Percentiles rank a stretch among this genome's conserved stretches.
These are phyloP conservation scores for Agrotis puta DNA, from an alignment of 2,888 invertebrate genomes.

Conservation along the genomic window DNA sequence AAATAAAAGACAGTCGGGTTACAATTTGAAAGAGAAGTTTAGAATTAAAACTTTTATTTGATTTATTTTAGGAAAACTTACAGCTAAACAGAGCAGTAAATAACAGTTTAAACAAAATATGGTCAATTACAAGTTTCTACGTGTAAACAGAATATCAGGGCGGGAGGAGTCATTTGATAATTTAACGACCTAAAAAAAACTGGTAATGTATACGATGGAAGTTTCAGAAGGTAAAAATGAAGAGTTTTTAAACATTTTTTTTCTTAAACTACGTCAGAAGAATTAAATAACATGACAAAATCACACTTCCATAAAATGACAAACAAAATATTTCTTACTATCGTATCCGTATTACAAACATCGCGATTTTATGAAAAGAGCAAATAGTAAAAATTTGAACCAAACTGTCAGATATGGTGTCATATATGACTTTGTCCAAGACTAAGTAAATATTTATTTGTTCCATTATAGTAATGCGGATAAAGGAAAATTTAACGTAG, in stretches of 20 bases:
- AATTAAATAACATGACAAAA: not conserved
- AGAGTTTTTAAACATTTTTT: not conserved
- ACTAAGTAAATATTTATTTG: slow-evolving; percentile 50
- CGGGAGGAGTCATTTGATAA: no score
- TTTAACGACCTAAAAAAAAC: no score
- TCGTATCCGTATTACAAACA: slow-evolving; percentile 30
- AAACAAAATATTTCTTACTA: slow-evolving; percentile 17
- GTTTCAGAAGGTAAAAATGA: not conserved
- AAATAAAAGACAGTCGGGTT: not conserved
- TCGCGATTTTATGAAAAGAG: slow-evolving; percentile 31
- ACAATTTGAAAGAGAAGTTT: slow-evolving; percentile 2
- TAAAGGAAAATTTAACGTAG: not conserved
- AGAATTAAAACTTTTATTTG: not conserved
- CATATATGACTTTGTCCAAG: slow-evolving; percentile 32
- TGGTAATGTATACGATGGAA: not conserved
- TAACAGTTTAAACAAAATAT: no score
- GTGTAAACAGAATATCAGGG: no score
- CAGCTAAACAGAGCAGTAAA: no score
- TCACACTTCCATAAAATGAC: not conserved
- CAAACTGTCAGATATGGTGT: slow-evolving; percentile 57
- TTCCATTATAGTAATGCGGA: slow-evolving; percentile 3
- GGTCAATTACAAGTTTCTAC: no score
- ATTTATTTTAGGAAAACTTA: no score
- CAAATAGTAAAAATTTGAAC: slow-evolving; percentile 52
- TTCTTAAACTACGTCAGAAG: not conserved